Base-by-base conservation (phyloP, 2,797 vertebrate genomes). In the Spondyliosoma cantharus region DNA sequence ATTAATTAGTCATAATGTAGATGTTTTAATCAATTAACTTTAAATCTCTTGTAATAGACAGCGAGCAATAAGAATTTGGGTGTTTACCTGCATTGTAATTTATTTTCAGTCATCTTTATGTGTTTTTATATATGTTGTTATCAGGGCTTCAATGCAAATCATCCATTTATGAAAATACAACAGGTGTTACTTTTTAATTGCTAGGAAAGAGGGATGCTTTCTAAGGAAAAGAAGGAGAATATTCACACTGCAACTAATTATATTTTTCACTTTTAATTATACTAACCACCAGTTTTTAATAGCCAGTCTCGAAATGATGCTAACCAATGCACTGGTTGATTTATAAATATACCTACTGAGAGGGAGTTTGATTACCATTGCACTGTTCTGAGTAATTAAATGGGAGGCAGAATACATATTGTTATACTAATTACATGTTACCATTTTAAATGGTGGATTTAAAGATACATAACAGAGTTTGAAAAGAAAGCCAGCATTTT, bases 181-280 rank as follows among this genome's bases (percentile, higher is more conserved):
- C 6, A 24, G 3, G 59, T 17, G 1, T 32, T 74, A 1, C 0
- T 61, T 62, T 43, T 50, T 24, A 19, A 67, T 7, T 54, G 15
- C 37, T 68, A 12, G 13, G 25, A 71, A 58, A 42, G 3, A 46
- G 49, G 5, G 68, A 8, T 20, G 25, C 2, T 57, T 46, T 45
- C 8, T 42, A 25, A 24, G 5, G 20, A 48, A 16, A 22, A 53
- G 56, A 43, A 53, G 4, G 42, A 57, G 7, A 54, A 12, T 22
- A 65, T 29, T 42, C 52, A 73, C 17, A 52, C 48, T 42, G 15
- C n/a, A 64, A 65, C 29, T 27, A 60, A 19, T 70, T 57, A 64
- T 64, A 76, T 73, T 70, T 70, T 43, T 67, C n/a, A 32, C 14
- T 7, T 37, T 14, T 86, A 72, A 85, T 80, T 81, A 81, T 46